Percentiles rank a stretch among this genome's conserved stretches.
Evolutionary conservation across 2,888 invertebrate genomes (phyloP).

Genomic region (Platypus cylindrus): DNA sequence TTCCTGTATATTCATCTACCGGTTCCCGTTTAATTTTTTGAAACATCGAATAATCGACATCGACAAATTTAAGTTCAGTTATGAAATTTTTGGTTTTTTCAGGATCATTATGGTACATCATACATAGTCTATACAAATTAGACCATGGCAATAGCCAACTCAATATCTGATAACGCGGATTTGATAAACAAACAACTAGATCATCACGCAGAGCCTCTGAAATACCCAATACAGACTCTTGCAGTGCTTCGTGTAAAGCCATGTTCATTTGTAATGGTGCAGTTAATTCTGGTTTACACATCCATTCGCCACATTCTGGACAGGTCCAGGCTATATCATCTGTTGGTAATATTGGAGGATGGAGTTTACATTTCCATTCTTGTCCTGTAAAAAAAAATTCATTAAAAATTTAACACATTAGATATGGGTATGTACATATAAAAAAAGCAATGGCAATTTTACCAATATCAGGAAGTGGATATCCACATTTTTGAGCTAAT

Average conservation of each 20-base stretch:
- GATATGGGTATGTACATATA: too few species aligned
- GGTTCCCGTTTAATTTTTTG: conserved; percentile 44
- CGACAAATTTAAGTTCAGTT: conserved; percentile 61
- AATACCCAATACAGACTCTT: conserved; percentile 51
- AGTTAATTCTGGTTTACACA: conserved; percentile 28
- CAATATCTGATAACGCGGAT: conserved; percentile 56
- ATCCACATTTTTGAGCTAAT: conserved; percentile 39
- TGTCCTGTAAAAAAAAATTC: conserved; percentile 20
- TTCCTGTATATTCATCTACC: conserved; percentile 27
- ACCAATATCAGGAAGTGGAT: conserved; percentile 32
- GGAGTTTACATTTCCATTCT: conserved; percentile 32
- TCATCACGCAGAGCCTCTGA: conserved; percentile 55
- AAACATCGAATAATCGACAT: conserved; percentile 57
- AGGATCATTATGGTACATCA: conserved; percentile 42
- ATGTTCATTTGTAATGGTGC: conserved; percentile 28
- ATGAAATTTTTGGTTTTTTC: conserved; percentile 51
- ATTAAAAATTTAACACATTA: too few species aligned
- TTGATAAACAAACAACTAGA: conserved; percentile 54
- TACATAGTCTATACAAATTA: conserved; percentile 43
- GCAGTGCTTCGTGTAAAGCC: conserved; percentile 35
- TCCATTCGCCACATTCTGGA: conserved; percentile 31
- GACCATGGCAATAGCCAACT: conserved; percentile 56
- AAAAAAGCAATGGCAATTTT: too few species aligned
- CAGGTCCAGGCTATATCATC: conserved; percentile 31
- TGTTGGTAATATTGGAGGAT: conserved; percentile 27